Evolutionary conservation across 2,113 vertebrate genomes (phyloP).

Genomic region (Platichthys stellatus): DNA sequence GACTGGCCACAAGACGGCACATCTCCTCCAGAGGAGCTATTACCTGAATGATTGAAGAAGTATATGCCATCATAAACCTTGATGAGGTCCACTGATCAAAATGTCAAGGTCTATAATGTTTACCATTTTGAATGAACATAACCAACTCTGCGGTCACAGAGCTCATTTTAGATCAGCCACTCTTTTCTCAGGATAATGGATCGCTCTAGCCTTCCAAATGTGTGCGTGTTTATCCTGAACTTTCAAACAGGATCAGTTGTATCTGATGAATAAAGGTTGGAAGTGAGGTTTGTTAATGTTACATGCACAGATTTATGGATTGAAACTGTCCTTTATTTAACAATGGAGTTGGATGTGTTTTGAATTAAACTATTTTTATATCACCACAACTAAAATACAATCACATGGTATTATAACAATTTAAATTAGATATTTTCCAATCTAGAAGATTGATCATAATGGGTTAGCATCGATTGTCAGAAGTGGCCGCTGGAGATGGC

Average conservation of each 20-base stretch:
- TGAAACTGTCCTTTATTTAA: conserved; percentile 9
- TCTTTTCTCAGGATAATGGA: conserved; percentile 29
- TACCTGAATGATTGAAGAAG: background rate
- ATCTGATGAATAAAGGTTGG: conserved; percentile 18
- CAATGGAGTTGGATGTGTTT: background rate
- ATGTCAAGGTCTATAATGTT: background rate
- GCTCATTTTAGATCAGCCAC: conserved; percentile 6
- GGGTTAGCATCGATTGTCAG: conserved; percentile 5
- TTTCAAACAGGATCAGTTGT: background rate
- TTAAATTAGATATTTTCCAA: background rate
- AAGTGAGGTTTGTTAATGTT: conserved; percentile 44
- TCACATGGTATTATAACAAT: too few relatives aligned
- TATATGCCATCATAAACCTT: conserved; percentile 2
- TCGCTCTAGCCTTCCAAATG: background rate
- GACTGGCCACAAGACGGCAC: background rate
- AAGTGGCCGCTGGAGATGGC: conserved; percentile 53
- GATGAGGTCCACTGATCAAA: conserved; percentile 5
- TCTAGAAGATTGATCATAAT: background rate
- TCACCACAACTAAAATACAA: background rate
- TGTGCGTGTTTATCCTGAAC: background rate
- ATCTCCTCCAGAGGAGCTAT: background rate
- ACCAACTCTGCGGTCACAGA: conserved; percentile 15
- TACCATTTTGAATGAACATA: conserved; percentile 21
- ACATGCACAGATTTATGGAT: conserved; percentile 15
- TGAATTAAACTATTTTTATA: background rate